Evolutionary conservation across 2,888 invertebrate genomes (phyloP).

Genomic region (Xanthorhoe spadicearia): DNA sequence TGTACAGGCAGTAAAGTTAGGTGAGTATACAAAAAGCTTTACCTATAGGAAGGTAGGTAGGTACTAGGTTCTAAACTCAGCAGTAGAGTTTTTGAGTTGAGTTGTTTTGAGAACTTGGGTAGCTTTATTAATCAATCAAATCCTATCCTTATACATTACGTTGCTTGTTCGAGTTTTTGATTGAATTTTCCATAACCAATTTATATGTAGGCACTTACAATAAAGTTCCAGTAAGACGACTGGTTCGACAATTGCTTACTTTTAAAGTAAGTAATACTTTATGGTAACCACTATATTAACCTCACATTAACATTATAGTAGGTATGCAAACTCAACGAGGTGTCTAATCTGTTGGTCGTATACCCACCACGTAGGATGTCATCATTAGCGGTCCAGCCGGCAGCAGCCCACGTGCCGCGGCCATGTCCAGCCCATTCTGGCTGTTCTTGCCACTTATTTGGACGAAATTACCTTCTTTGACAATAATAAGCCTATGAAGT

Average conservation of each 20-base stretch:
- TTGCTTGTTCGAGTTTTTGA: no score
- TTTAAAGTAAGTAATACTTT: neutral
- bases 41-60: no score
- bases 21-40: no score
- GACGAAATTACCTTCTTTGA: constrained; percentile 17
- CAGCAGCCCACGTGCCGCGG: constrained; percentile 24
- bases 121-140: no score
- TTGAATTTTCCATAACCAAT: no score
- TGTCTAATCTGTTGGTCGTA: constrained; percentile 22
- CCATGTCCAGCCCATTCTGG: constrained; percentile 19
- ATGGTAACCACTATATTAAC: neutral
- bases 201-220: neutral
- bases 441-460: constrained; percentile 5
- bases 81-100: no score
- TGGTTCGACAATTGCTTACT: neutral
- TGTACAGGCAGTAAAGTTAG: no score
- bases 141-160: no score
- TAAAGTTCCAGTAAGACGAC: no score
- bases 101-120: no score
- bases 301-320: constrained; percentile 2
- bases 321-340: constrained; percentile 15
- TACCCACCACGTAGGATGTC: constrained; percentile 29
- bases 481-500: constrained; percentile 4
- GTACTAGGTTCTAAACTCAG: no score
- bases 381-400: constrained; percentile 15